A percentile compares a stretch with the other conserved stretches of the same genome.
phyloP scores from a whole-genome alignment of 2,113 vertebrate genomes.

The Dascyllus trimaculatus region DNA sequence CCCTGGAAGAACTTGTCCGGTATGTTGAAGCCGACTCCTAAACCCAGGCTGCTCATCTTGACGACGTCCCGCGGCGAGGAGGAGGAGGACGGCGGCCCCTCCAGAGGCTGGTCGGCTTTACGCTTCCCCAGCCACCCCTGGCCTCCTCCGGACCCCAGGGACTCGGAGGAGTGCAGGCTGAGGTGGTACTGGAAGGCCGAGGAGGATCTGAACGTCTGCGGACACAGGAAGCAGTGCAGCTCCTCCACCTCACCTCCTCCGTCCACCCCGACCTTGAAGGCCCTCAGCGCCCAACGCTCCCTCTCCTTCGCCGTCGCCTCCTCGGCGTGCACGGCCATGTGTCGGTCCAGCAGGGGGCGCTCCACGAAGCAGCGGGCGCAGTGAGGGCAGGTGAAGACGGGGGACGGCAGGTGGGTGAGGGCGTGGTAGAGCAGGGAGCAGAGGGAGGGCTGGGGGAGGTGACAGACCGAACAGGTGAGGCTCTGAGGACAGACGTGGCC shows the following conservation, averaged over 20 bases:
- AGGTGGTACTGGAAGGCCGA: conserved; percentile 91
- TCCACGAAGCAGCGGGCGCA: conserved; percentile 93
- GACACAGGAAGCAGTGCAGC: conserved; percentile 82
- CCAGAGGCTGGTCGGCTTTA: conserved; percentile 74
- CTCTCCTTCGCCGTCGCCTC: conserved; percentile 74
- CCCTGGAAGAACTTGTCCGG: conserved; percentile 79
- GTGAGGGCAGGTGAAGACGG: conserved; percentile 92
- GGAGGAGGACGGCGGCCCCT: conserved; percentile 67
- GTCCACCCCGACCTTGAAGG: conserved; percentile 19
- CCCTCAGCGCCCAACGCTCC: conserved; percentile 52
- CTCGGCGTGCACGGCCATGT: conserved; percentile 89
- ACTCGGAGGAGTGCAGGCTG: conserved; percentile 87
- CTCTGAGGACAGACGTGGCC: conserved; percentile 90
- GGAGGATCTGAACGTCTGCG: conserved; percentile 85
- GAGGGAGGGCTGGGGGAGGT: conserved; percentile 88
- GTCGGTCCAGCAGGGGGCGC: conserved; percentile 90
- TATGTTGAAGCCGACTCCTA: conserved; percentile 70
- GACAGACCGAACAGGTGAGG: conserved; percentile 90
- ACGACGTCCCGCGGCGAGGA: conserved; percentile 71
- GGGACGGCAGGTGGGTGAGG: conserved; percentile 90
- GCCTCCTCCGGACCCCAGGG: conserved; percentile 12
- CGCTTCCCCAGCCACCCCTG: conserved; percentile 76
- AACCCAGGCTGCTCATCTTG: conserved; percentile 66
- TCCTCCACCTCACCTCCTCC: conserved; percentile 55
- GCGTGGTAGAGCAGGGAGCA: conserved; percentile 95